A percentile compares a stretch with the other conserved stretches of the same genome.
Evolutionary conservation across 2,888 invertebrate species (phyloP).

Genomic region (Drosophila monieri): DNA sequence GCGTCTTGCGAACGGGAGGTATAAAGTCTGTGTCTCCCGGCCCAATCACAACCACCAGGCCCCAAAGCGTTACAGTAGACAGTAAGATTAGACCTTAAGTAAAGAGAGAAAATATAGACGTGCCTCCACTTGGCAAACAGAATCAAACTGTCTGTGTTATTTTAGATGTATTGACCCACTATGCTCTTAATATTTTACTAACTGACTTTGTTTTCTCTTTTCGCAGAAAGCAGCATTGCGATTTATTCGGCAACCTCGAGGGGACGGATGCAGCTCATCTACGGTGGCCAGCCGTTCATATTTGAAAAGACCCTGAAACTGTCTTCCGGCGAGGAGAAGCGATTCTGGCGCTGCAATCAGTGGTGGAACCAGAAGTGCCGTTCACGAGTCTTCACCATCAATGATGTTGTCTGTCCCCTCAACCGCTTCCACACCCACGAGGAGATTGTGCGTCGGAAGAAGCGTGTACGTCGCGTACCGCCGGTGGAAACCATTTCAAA

Average conservation of each 20-base stretch:
- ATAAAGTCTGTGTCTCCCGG: conserved; percentile 80
- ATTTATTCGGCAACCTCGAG: conserved; percentile 83
- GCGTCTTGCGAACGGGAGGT: conserved; percentile 73
- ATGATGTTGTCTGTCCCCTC: conserved; percentile 82
- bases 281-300: conserved; percentile 84
- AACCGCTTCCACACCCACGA: conserved; percentile 84
- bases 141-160: conserved; percentile 19
- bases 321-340: conserved; percentile 81
- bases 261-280: conserved; percentile 84
- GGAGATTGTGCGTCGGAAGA: conserved; percentile 83
- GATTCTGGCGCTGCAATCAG: conserved; percentile 84
- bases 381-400: conserved; percentile 83
- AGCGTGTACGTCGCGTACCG: conserved; percentile 79
- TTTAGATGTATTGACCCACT: conserved; percentile 11
- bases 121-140: conserved; percentile 36
- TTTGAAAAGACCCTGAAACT: conserved; percentile 83
- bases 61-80: conserved; percentile 65
- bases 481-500: conserved; percentile 34
- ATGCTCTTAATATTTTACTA: conserved; percentile 32
- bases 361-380: conserved; percentile 84
- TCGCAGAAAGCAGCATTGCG: conserved; percentile 80
- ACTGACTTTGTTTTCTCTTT: conserved; percentile 33
- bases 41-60: conserved; percentile 82
- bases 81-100: conserved; percentile 16
- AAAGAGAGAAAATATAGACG: conserved; percentile 23